Base-by-base conservation (phyloP, 1,140 invertebrate genomes). In the Heterodera schachtii region DNA sequence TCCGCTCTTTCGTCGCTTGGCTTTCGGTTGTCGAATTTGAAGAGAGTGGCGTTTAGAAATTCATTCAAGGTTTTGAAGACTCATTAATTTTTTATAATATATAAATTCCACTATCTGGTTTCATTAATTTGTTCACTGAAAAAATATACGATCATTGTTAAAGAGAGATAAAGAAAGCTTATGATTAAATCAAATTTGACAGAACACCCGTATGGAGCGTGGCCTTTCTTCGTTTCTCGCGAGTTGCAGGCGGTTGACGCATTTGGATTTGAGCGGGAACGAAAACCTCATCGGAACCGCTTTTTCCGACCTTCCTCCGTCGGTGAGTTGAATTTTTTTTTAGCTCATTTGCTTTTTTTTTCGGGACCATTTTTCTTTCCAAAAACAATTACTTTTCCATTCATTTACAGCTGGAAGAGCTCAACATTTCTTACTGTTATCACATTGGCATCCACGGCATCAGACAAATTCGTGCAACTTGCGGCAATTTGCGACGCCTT, bases 141-240 rank as follows among this genome's bases (percentile, higher is more conserved):
- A 31, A 31, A 31, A 31, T 31, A 31, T 31, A 31, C 31, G 31
- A 31, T 31, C 31, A 31, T 31, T 31, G 31, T 31, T 31, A 31
- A 31, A 31, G 31, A 31, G 1, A 31, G 31, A 0, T 31, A 31
- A 31, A 31, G 31, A 31, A 31, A 31, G 31, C 31, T 1, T 1
- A 31, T 31, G 1, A 31, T 31, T 31, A 31, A 31, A 31, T 31
- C 31, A 52, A 52, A 11, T 52, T 52, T 11, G 4, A 19, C 9
- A 78, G 77, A 66, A 78, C 64, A 78, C 77, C 19, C 52, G 46
- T 16, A 78, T 78, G 77, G 77, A 78, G 57, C 47, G 70, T 7
- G 77, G 77, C 0, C 77, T 78, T 69, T 46, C 77, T 9, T 31
- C 66, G 6, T 70, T 78, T 46, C 46, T 78, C 46, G 41, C 64